Evolutionary conservation across 2,113 vertebrate species (phyloP), one percentile per base, ranked within the genome.

Genomic region (Vimba vimba): DNA sequence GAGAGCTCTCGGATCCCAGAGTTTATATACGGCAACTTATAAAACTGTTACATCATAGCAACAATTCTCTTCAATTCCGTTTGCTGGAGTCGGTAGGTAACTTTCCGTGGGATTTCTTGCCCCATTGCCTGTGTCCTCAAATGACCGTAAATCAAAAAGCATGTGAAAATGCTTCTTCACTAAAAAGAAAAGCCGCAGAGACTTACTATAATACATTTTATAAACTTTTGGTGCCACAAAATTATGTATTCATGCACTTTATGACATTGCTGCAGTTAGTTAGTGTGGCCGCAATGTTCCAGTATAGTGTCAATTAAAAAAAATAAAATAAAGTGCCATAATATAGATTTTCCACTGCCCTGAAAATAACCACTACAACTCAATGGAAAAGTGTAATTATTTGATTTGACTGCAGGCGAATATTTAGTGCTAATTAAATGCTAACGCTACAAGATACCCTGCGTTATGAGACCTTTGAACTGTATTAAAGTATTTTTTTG

Each of bases 11-110:
- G 88, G 87, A 10, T 92, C 87, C 81, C 91, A 86, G 88, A 89
- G 90, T 86, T 89, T 88, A 92, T 91, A 88, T 87, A 93, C 94
- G 94, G 95, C 94, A 94, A 94, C 93, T 94, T 91, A 94, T 93
- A 92, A 91, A 87, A 92, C 78, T 85, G 88, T 93, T 93, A 92
- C 91, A 91, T 94, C 94, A 95, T 88, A 87, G 88, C 85, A 25
- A 77, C 83, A 50, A 27, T 88, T 94, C 88, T 83, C 76, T 15
- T 30, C 89, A 91, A 93, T 94, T 93, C 92, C 91, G 91, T 89
- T 89, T n/a, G 91, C 36, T 33, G 27, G 85, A 85, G 85, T 87
- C 43, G 59, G 78, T 64, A 91, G 88, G 88, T 86, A 91, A 91
- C 89, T 91, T 91, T 91, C 90, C 91, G 83, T 88, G 89, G 77